Evolutionary conservation across 2,888 invertebrate genomes (phyloP).

Genomic region (Anodontia alba): DNA sequence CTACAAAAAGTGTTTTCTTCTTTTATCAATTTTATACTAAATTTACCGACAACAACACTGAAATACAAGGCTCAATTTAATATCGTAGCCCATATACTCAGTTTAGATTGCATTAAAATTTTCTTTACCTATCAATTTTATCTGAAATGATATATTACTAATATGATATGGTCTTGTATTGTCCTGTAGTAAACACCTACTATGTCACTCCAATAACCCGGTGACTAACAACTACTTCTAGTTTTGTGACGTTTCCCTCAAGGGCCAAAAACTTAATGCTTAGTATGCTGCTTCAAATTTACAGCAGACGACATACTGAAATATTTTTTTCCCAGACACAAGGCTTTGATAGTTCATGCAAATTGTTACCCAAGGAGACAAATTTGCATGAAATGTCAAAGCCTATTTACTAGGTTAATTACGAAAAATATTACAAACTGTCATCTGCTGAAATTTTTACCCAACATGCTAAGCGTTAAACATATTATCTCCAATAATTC

Average conservation of each 20-base stretch:
- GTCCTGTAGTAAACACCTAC: neutral
- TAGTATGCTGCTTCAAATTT: too few species aligned
- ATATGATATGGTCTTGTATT: slow-evolving; percentile 5
- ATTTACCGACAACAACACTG: neutral
- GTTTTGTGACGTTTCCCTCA: slow-evolving; percentile 1
- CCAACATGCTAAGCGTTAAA: too few species aligned
- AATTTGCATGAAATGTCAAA: too few species aligned
- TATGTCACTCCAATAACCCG: neutral
- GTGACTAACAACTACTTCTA: slow-evolving; percentile 1
- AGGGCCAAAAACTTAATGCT: slow-evolving; percentile 9
- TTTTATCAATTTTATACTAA: slow-evolving; percentile 12
- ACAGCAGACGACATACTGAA: too few species aligned
- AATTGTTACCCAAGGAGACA: too few species aligned
- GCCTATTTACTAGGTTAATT: too few species aligned
- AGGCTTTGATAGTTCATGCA: too few species aligned
- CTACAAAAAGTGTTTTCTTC: neutral
- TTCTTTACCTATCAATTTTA: slow-evolving; percentile 16
- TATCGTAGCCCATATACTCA: neutral
- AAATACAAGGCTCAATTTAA: neutral
- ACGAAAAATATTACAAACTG: too few species aligned
- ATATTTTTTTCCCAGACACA: too few species aligned
- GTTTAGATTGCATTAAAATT: slow-evolving; percentile 6
- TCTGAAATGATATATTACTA: slow-evolving; percentile 6
- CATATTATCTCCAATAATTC: neutral
- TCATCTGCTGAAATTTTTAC: too few species aligned